Conservation (phyloP, 2,113 vertebrate genomes). For the Dasyprocta punctata region DNA sequence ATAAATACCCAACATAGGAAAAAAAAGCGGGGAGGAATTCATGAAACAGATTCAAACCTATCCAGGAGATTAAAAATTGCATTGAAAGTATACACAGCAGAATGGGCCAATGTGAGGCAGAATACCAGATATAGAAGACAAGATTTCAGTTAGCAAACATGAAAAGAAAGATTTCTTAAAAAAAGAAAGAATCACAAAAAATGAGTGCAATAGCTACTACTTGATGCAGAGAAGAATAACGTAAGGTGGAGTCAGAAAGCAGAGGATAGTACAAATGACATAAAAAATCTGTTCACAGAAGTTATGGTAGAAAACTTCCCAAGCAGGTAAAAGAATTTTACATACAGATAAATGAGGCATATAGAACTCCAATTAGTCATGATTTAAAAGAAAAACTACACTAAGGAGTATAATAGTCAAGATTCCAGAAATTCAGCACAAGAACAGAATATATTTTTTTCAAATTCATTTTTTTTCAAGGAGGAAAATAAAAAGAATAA, state of each 20-base stretch:
- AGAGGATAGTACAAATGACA: not conserved
- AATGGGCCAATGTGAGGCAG: not conserved
- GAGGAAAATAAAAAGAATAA: too few species aligned
- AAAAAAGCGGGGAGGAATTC: not conserved
- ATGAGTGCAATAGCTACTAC: not conserved
- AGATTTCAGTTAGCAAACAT: not conserved
- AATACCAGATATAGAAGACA: not conserved
- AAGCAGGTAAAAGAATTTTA: not conserved
- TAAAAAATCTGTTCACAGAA: not conserved
- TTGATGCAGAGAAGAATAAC: not conserved
- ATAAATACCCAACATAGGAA: not conserved
- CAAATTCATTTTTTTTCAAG: too few species aligned
- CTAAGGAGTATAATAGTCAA: not conserved
- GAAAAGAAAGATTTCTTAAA: not conserved
- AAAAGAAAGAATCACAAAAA: not conserved
- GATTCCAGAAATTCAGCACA: not conserved
- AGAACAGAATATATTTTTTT: too few species aligned
- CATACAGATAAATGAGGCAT: not conserved
- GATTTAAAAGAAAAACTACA: not conserved
- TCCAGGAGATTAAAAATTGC: not conserved
- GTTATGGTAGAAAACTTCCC: not conserved
- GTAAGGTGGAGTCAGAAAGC: not conserved
- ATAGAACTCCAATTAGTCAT: not conserved
- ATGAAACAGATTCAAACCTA: not conserved
- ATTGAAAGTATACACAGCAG: not conserved